phyloP scores from a whole-genome alignment of 2,113 vertebrate species.

The Zonotrichia leucophrys region DNA sequence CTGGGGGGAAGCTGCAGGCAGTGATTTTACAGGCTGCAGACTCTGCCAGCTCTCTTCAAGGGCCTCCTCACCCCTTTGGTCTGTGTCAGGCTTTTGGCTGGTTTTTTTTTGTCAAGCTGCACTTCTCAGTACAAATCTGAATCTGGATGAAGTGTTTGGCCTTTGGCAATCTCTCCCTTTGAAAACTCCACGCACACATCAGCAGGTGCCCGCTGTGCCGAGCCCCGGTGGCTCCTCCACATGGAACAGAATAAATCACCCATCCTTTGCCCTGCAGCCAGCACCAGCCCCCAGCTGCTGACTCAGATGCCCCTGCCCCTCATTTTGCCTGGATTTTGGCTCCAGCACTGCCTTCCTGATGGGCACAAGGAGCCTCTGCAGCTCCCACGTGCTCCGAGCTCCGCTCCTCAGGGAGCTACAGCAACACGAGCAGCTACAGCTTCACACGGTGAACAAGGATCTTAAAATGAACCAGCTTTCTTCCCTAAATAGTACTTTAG shows the following conservation, averaged over 20 bases:
- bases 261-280: not conserved
- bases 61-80: constrained; percentile 1
- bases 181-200: not conserved
- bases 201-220: not conserved
- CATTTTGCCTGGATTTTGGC: not conserved
- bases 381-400: rapidly evolving
- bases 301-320: not conserved
- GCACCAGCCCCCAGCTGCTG: not conserved
- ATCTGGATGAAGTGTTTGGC: not conserved
- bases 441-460: not conserved
- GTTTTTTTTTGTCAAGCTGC: not conserved
- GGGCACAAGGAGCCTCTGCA: not conserved
- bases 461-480: not conserved
- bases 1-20: not conserved
- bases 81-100: constrained; percentile 9
- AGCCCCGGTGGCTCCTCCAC: not conserved
- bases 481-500: not conserved
- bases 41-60: not conserved
- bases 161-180: not conserved
- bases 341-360: rapidly evolving
- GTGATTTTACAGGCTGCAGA: not conserved
- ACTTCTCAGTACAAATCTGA: not conserved
- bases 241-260: not conserved
- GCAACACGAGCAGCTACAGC: not conserved
- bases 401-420: not conserved